A percentile compares a stretch with the other conserved stretches of the same genome.
Evolutionary conservation across 2,888 invertebrate genomes (phyloP).

Genomic region (Endotricha flammealis): DNA sequence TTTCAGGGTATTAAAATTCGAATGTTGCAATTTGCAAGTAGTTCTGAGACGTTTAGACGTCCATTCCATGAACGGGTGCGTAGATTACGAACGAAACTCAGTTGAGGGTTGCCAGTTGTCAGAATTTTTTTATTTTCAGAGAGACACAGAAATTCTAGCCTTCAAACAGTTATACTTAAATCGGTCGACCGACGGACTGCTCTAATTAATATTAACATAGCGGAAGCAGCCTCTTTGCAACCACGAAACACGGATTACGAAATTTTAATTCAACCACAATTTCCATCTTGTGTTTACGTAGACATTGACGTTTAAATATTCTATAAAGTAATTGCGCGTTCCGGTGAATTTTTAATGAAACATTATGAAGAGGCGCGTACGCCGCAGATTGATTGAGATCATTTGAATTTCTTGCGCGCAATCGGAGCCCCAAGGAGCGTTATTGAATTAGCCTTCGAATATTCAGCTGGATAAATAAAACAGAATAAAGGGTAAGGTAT

Average conservation of each 20-base stretch:
- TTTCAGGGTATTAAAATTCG: slow-evolving; percentile 8
- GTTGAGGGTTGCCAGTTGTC: slow-evolving; percentile 58
- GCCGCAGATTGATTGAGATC: slow-evolving; percentile 63
- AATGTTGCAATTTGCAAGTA: slow-evolving; percentile 38
- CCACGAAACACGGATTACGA: slow-evolving; percentile 55
- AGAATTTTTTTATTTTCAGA: slow-evolving; percentile 46
- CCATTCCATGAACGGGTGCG: slow-evolving; percentile 56
- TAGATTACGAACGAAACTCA: slow-evolving; percentile 65
- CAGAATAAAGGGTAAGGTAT: slow-evolving; percentile 40
- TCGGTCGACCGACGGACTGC: slow-evolving; percentile 48
- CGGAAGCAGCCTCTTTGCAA: slow-evolving; percentile 60
- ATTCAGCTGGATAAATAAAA: slow-evolving; percentile 59
- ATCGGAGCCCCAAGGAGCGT: slow-evolving; percentile 47
- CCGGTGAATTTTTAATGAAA: slow-evolving; percentile 71
- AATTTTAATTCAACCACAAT: slow-evolving; percentile 66
- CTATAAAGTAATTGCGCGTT: slow-evolving; percentile 67
- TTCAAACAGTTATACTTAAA: slow-evolving; percentile 72
- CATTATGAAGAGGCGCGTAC: slow-evolving; percentile 55
- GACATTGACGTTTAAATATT: slow-evolving; percentile 68
- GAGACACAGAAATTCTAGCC: slow-evolving; percentile 63
- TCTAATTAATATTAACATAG: slow-evolving; percentile 66
- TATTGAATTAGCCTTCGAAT: slow-evolving; percentile 66
- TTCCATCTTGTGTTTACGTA: slow-evolving; percentile 60
- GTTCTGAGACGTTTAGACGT: slow-evolving; percentile 32
- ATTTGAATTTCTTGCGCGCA: slow-evolving; percentile 69